Conservation (phyloP, 2,113 vertebrate genomes). For the Scomber colias region DNA sequence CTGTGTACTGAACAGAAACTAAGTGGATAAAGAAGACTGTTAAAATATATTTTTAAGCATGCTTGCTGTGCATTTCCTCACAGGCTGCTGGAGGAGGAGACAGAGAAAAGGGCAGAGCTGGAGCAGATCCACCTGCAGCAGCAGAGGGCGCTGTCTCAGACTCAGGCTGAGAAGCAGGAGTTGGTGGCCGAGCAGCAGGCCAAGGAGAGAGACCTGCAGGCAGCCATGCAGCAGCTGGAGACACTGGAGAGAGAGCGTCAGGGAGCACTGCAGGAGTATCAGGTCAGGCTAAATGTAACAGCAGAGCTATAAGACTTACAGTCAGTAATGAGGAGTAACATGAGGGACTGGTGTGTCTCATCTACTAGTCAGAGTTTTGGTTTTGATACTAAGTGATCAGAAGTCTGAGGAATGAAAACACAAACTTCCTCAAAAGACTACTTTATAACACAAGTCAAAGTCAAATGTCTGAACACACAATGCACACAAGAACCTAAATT, state of each 20-base stretch:
- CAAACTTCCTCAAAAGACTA: too few species aligned
- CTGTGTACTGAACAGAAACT: neutral
- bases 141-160: slow-evolving; percentile 90
- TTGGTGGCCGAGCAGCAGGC: slow-evolving; percentile 86
- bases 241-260: slow-evolving; percentile 90
- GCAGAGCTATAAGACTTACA: too few species aligned
- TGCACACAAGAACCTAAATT: too few species aligned
- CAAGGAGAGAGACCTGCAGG: slow-evolving; percentile 91
- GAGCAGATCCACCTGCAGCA: slow-evolving; percentile 92
- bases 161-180: slow-evolving; percentile 92
- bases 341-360: too few species aligned
- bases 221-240: slow-evolving; percentile 91
- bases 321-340: too few species aligned
- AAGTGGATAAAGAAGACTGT: neutral
- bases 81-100: slow-evolving; percentile 94
- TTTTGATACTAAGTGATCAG: too few species aligned
- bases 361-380: too few species aligned
- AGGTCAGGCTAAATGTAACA: slow-evolving; percentile 81
- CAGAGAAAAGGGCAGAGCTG: slow-evolving; percentile 89
- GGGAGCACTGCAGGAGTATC: slow-evolving; percentile 89
- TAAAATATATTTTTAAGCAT: neutral
- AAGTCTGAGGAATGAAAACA: too few species aligned
- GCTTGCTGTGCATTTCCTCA: neutral
- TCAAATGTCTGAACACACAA: too few species aligned
- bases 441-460: too few species aligned